Evolutionary conservation across 2,888 invertebrate species (phyloP).

Genomic region (Hemicrepidius hirtus): DNA sequence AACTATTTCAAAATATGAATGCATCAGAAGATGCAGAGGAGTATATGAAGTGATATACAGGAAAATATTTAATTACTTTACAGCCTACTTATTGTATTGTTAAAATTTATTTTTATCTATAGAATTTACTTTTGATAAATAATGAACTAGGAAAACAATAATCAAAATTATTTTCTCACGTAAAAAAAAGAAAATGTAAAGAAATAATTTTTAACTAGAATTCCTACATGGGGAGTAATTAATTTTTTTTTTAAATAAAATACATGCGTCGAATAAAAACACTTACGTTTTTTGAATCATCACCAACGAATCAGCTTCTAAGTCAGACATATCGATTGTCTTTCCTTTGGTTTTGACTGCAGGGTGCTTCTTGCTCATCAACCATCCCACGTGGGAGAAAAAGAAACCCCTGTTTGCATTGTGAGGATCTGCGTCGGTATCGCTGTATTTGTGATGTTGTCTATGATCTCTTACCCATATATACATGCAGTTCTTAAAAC

Average conservation of each 20-base stretch:
- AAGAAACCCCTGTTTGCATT: slow-evolving; percentile 89
- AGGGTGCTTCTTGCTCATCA: slow-evolving; percentile 86
- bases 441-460: slow-evolving; percentile 86
- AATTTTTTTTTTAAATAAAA: too few relatives aligned
- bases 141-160: not conserved
- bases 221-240: too few relatives aligned
- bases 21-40: too few relatives aligned
- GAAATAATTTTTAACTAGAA: too few relatives aligned
- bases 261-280: too few relatives aligned
- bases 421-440: slow-evolving; percentile 86
- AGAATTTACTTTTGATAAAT: too few relatives aligned
- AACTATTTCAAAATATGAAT: too few relatives aligned
- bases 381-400: slow-evolving; percentile 92
- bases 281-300: slow-evolving; percentile 85
- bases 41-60: too few relatives aligned
- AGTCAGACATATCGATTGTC: slow-evolving; percentile 84
- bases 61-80: too few relatives aligned
- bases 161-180: not conserved
- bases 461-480: slow-evolving; percentile 89
- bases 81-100: too few relatives aligned
- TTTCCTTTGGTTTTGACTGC: slow-evolving; percentile 80
- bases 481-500: slow-evolving; percentile 80
- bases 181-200: too few relatives aligned
- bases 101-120: not conserved
- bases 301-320: slow-evolving; percentile 81